These are phyloP conservation scores for Electrophaes corylata DNA, from an alignment of 2,888 invertebrate genomes.

Conservation along the genomic window DNA sequence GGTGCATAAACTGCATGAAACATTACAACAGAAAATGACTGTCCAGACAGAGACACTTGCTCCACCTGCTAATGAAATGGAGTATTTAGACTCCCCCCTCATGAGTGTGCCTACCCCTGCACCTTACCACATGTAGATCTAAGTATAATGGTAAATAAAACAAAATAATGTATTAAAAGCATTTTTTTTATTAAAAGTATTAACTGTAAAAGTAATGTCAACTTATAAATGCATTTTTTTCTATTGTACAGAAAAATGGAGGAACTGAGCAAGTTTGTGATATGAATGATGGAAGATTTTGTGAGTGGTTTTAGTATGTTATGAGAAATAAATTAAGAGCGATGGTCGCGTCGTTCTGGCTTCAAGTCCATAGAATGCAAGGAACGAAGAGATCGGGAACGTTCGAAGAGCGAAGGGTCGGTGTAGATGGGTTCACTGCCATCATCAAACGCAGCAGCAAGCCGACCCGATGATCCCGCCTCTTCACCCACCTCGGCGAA, in stretches of 20 bases:
- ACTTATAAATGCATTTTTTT: slow-evolving; percentile 27
- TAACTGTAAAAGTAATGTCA: slow-evolving; percentile 21
- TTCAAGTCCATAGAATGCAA: slow-evolving; percentile 86
- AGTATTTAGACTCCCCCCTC: slow-evolving; percentile 91
- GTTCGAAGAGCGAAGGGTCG: slow-evolving; percentile 95
- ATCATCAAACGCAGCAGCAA: slow-evolving; percentile 88
- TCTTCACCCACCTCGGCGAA: slow-evolving; percentile 75
- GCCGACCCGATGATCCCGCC: slow-evolving; percentile 76
- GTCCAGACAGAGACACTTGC: slow-evolving; percentile 84
- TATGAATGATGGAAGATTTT: slow-evolving; percentile 7
- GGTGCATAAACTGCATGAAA: slow-evolving; percentile 91
- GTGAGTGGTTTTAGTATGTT: slow-evolving; percentile 15
- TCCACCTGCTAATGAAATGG: slow-evolving; percentile 86
- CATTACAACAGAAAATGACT: slow-evolving; percentile 91
- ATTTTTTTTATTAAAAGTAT: slow-evolving; percentile 44
- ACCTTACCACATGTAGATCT: slow-evolving; percentile 83
- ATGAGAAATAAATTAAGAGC: slow-evolving; percentile 51
- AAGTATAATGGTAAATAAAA: slow-evolving; percentile 41
- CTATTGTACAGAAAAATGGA: slow-evolving; percentile 27
- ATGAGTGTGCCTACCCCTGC: slow-evolving; percentile 94
- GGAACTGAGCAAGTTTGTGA: slow-evolving; percentile 29
- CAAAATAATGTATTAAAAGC: slow-evolving; percentile 37
- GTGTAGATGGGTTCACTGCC: slow-evolving; percentile 97
- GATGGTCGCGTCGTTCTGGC: slow-evolving; percentile 74
- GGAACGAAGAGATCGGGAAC: slow-evolving; percentile 89